phyloP scores from a whole-genome alignment of 2,113 vertebrate species.

The Menura novaehollandiae region DNA sequence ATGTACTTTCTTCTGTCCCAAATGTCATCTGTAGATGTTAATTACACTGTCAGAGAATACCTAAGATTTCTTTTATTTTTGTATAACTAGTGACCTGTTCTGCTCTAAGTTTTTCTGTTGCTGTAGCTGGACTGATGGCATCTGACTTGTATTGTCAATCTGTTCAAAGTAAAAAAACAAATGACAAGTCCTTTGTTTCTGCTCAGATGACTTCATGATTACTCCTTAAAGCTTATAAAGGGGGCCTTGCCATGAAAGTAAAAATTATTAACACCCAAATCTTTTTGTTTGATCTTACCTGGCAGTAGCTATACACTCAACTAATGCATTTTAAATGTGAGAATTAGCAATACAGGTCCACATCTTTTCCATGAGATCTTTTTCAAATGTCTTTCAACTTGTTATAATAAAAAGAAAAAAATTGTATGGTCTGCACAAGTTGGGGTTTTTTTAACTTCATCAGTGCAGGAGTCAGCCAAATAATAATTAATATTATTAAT shows the following conservation, averaged over 20 bases:
- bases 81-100: neutral
- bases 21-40: neutral
- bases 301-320: neutral
- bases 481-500: neutral
- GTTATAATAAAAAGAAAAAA: neutral
- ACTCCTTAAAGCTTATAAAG: neutral
- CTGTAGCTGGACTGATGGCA: neutral
- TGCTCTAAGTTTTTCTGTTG: neutral
- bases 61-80: neutral
- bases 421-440: fast-evolving
- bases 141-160: neutral
- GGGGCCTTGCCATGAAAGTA: neutral
- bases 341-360: neutral
- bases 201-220: neutral
- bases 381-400: neutral
- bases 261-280: neutral
- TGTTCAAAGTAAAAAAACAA: neutral
- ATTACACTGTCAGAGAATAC: neutral
- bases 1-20: neutral
- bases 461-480: neutral
- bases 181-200: neutral
- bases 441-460: neutral
- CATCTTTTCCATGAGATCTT: neutral
- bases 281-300: neutral
- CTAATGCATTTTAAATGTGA: neutral